These are phyloP conservation scores for Mythimna lalbum DNA, from an alignment of 2,888 invertebrate genomes.

Conservation along the genomic window DNA sequence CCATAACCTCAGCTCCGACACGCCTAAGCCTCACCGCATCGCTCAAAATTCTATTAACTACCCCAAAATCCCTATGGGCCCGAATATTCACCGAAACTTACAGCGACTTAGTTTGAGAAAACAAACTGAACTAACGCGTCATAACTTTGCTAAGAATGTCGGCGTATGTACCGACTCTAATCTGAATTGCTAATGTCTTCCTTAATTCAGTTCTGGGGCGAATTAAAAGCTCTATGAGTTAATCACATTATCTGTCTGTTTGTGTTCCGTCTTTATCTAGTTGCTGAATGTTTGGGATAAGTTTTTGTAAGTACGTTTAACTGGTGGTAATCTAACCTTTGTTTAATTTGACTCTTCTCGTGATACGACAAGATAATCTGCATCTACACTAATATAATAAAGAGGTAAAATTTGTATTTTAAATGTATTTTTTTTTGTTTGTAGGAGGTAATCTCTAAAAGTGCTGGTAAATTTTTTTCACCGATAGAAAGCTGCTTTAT, in stretches of 20 bases:
- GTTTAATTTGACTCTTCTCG: no score
- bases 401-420: no score
- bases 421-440: no score
- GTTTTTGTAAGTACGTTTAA: slow-evolving; percentile 23
- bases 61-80: slow-evolving; percentile 43
- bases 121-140: slow-evolving; percentile 52
- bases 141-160: slow-evolving; percentile 55
- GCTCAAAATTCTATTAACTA: slow-evolving; percentile 57
- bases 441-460: no score
- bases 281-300: slow-evolving; percentile 23
- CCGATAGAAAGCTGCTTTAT: no score
- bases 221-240: slow-evolving; percentile 74
- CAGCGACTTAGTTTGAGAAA: slow-evolving; percentile 57
- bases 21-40: slow-evolving; percentile 33
- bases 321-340: no score
- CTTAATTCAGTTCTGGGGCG: slow-evolving; percentile 70
- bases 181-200: slow-evolving; percentile 78
- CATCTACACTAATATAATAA: no score
- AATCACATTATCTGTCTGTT: slow-evolving; percentile 71
- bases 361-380: no score
- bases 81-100: slow-evolving; percentile 53
- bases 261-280: slow-evolving; percentile 49
- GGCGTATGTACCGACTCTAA: slow-evolving; percentile 55
- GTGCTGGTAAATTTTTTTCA: no score
- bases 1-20: slow-evolving; percentile 26